Conservation (phyloP, 2,797 vertebrate genomes). For the Coluber constrictor region DNA sequence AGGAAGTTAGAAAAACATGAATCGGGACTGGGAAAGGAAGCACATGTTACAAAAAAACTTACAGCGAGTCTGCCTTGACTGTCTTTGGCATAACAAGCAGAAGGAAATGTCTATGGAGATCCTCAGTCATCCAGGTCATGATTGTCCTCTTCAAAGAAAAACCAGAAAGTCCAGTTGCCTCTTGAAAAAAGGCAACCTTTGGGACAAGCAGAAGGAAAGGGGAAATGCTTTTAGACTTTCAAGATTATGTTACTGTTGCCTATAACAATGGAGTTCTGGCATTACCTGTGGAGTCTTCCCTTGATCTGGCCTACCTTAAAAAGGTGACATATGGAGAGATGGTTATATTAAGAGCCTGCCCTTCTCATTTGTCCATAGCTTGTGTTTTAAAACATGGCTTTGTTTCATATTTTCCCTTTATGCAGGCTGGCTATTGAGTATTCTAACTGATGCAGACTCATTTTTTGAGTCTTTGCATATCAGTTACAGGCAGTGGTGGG, state of each 20-base stretch:
- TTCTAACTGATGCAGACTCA: neutral
- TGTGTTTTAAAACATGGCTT: neutral
- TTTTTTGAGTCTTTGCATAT: neutral
- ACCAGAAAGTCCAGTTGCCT: too few relatives aligned
- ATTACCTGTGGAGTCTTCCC: neutral
- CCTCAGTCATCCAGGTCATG: too few relatives aligned
- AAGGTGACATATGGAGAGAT: neutral
- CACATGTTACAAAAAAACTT: neutral
- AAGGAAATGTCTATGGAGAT: neutral
- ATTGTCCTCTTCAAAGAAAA: too few relatives aligned
- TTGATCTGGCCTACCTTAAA: neutral
- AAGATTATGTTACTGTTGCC: neutral
- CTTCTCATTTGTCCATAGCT: neutral
- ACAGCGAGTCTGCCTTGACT: neutral
- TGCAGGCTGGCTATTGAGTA: neutral
- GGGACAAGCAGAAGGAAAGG: neutral
- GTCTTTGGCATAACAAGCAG: neutral
- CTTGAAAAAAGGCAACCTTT: too few relatives aligned
- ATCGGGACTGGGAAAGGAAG: neutral
- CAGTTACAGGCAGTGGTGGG: neutral
- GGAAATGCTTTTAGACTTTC: neutral
- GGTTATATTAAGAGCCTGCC: neutral
- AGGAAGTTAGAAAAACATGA: neutral
- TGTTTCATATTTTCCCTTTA: neutral
- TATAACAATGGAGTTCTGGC: neutral